Conservation (phyloP, 2,113 vertebrate genomes). For the Daboia siamensis region DNA sequence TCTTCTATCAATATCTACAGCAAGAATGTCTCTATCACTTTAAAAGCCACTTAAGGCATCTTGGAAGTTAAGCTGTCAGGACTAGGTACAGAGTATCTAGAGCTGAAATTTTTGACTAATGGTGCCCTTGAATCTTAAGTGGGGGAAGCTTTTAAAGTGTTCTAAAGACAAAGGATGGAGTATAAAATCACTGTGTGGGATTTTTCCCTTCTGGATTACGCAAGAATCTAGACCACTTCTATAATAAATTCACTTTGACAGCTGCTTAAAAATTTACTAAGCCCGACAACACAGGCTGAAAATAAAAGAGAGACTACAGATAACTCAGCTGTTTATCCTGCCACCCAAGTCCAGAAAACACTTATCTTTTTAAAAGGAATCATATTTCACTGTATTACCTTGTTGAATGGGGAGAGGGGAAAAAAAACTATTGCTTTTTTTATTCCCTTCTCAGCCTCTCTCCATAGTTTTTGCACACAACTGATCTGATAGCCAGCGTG, state of each 20-base stretch:
- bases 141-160: constrained; percentile 56
- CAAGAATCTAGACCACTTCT: constrained; percentile 57
- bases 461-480: not conserved
- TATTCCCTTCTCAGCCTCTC: constrained; percentile 13
- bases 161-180: constrained; percentile 59
- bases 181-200: constrained; percentile 53
- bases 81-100: not conserved
- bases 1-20: not conserved
- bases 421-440: not conserved
- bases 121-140: constrained; percentile 59
- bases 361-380: constrained; percentile 35
- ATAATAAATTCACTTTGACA: constrained; percentile 74
- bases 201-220: constrained; percentile 65
- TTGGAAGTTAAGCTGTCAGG: not conserved
- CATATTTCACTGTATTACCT: not conserved
- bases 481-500: not conserved
- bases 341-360: constrained; percentile 27
- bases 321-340: constrained; percentile 30
- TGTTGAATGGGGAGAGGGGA: not conserved
- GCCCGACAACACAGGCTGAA: constrained; percentile 61
- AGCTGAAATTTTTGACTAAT: constrained; percentile 38
- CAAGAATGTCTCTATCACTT: not conserved
- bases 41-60: constrained; percentile 15
- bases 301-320: constrained; percentile 57
- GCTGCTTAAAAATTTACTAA: constrained; percentile 73